Percentiles rank a stretch among this genome's conserved stretches.
These are phyloP conservation scores for Rhabditoides inermis DNA, from an alignment of 2,888 invertebrate genomes.

Conservation along the genomic window DNA sequence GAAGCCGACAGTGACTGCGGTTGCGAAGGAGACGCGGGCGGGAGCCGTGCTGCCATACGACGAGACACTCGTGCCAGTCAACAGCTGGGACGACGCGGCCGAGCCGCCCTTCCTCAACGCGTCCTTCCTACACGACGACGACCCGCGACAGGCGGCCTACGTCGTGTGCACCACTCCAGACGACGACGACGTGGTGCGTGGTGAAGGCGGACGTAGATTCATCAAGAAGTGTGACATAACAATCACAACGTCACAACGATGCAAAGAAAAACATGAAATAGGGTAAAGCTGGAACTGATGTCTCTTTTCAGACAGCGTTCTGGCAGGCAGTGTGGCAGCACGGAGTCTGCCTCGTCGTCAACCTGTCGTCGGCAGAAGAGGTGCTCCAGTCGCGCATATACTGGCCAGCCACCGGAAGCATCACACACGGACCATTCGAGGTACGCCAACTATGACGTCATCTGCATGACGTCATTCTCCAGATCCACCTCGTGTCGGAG, in stretches of 20 bases:
- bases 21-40: no score
- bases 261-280: no score
- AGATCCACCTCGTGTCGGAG: conserved; percentile 96
- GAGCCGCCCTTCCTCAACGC: conserved; percentile 73
- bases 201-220: no score
- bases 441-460: conserved; percentile 55
- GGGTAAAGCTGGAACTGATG: no score
- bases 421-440: conserved; percentile 94
- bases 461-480: conserved; percentile 4
- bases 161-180: no score
- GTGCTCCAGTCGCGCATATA: conserved; percentile 72
- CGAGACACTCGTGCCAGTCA: conserved; percentile 35
- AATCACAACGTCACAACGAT: no score
- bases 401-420: conserved; percentile 98
- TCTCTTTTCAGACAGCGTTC: no score
- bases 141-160: no score
- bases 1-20: no score
- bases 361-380: conserved; percentile 64
- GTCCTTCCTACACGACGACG: conserved; percentile 95
- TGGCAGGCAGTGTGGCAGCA: conserved; percentile 97
- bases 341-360: conserved; percentile 63
- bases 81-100: conserved; percentile 61
- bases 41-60: no score
- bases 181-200: no score
- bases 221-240: no score